Evolutionary conservation across 2,113 vertebrate genomes (phyloP), one percentile per base, ranked within the genome.

Genomic region (Dendropsophus ebraccatus): DNA sequence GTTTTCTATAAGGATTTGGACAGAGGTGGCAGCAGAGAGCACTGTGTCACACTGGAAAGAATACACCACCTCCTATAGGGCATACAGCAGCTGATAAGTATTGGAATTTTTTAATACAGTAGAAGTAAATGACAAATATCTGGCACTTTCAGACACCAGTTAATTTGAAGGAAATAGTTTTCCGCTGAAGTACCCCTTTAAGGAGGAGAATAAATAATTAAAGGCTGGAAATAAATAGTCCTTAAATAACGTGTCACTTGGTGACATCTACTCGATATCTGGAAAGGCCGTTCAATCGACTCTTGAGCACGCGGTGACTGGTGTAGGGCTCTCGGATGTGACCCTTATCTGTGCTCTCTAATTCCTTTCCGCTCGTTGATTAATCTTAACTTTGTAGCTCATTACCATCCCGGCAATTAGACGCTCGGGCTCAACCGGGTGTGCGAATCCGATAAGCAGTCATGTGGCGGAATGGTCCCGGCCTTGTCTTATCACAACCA

Each of bases 391-490:
- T 9, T 45, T 8, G 25, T 19, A 28, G 56, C 23, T 81, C 65
- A 65, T 81, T 81, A 81, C 6, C 7, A 49, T 28, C 13, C 35
- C 41, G 16, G 35, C 58, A 81, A 81, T 81, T 47, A 41, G 28
- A 67, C 23, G n/a, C 37, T 60, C 16, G 30, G 10, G 35, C 28
- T 67, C 79, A 81, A 60, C 60, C 72, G 47, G 49, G 41, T 65
- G 56, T 65, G 58, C 17, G 79, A 81, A 67, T 67, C 45, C 45
- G 58, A 81, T 67, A 81, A 67, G 79, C 79, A 28, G 23, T 28
- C 32, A 41, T 58, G 77, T 62, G 21, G 52, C 10, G 8, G 60
- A 60, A 80, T 80, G 25, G 54, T 25, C 23, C 23, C 23, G 13
- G 52, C 35, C 54, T 80, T 37, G 25, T 35, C 32, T 56, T 49